These are phyloP conservation scores for Phaenicophaeus curvirostris DNA, from an alignment of 2,797 vertebrate species.

Conservation along the genomic window DNA sequence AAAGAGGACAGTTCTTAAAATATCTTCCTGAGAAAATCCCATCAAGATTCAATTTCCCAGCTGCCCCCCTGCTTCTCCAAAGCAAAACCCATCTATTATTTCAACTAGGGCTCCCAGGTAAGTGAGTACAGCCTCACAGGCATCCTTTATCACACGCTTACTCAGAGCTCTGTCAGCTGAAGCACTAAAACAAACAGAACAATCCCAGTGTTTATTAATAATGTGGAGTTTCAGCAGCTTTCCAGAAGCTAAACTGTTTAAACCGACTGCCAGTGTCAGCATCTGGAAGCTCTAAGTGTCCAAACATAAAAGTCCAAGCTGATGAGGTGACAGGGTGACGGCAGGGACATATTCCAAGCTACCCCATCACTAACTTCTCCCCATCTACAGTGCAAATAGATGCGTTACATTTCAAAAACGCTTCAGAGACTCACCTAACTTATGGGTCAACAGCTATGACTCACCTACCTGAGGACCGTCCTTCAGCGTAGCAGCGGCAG, in stretches of 20 bases:
- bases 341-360: neutral
- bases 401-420: neutral
- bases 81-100: neutral
- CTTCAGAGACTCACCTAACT: constrained; percentile 28
- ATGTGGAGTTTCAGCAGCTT: too few species aligned
- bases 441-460: neutral
- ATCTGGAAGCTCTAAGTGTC: neutral
- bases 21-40: neutral
- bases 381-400: neutral
- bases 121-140: neutral
- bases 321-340: neutral
- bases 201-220: neutral
- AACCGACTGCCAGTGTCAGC: fast-evolving
- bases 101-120: neutral
- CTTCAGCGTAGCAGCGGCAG: constrained; percentile 31
- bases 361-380: neutral
- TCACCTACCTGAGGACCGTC: constrained; percentile 61
- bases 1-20: neutral
- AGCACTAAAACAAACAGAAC: neutral
- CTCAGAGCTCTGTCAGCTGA: neutral
- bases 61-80: neutral
- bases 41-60: neutral
- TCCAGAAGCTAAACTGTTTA: neutral
- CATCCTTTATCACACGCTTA: neutral
- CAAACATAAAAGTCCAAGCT: neutral